phyloP scores from a whole-genome alignment of 2,888 invertebrate species.

The Polylopha cassiicola region DNA sequence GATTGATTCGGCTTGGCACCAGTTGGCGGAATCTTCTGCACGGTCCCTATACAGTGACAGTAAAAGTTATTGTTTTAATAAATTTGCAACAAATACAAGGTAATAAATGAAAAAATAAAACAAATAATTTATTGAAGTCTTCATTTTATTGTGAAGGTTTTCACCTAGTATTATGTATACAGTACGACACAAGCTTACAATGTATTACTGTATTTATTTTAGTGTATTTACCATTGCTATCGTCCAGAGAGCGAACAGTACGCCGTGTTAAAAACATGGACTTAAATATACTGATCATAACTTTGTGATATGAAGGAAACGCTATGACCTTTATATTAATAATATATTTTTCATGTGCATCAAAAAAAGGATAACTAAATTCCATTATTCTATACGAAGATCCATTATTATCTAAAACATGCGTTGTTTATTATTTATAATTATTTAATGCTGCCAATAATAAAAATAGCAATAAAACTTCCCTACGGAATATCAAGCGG shows the following conservation, averaged over 20 bases:
- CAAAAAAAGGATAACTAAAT: constrained; percentile 14
- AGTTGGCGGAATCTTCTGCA: too few relatives aligned
- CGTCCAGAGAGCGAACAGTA: constrained; percentile 35
- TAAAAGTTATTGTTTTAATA: too few relatives aligned
- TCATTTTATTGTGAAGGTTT: constrained; percentile 74
- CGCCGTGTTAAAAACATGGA: constrained; percentile 40
- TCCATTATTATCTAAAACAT: constrained; percentile 30
- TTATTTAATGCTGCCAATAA: constrained; percentile 24
- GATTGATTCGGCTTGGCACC: too few relatives aligned
- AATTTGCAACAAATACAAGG: too few relatives aligned
- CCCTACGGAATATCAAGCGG: constrained; percentile 44
- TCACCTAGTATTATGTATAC: constrained; percentile 69
- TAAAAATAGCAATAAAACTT: constrained; percentile 24
- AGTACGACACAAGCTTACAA: constrained; percentile 69
- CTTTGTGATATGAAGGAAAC: constrained; percentile 25
- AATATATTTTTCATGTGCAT: constrained; percentile 32
- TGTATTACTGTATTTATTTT: constrained; percentile 68
- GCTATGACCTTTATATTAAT: constrained; percentile 30
- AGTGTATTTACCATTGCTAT: constrained; percentile 34
- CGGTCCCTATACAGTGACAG: too few relatives aligned
- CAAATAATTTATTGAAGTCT: constrained; percentile 57
- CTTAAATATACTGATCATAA: constrained; percentile 25
- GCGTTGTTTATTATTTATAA: constrained; percentile 30
- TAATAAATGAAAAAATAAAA: constrained; percentile 41
- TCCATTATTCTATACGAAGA: constrained; percentile 20